Conservation (phyloP, 2,113 vertebrate species). For the Oncorhynchus tshawytscha region DNA sequence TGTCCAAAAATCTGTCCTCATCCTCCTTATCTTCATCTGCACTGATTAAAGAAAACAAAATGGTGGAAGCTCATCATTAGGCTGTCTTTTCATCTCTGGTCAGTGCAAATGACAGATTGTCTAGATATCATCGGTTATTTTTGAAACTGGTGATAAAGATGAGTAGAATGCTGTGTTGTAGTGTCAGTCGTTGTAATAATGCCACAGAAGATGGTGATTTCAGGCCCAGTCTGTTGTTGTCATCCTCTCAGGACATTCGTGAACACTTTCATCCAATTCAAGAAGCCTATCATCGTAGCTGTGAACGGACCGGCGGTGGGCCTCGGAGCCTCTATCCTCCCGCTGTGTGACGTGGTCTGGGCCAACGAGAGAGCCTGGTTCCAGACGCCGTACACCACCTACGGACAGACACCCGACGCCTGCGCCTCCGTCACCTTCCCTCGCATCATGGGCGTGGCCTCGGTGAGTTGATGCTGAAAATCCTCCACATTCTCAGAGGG, state of each 20-base stretch:
- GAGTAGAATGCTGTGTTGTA: too few relatives aligned
- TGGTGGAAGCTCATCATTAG: too few relatives aligned
- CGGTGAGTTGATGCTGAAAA: conserved; percentile 79
- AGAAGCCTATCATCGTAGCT: conserved; percentile 96
- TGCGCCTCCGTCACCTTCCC: conserved; percentile 95
- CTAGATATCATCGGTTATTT: too few relatives aligned
- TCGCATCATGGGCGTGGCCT: conserved; percentile 92
- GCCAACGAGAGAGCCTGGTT: conserved; percentile 99
- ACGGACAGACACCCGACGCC: conserved; percentile 94
- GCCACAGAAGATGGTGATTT: not conserved
- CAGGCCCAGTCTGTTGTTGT: conserved; percentile 42
- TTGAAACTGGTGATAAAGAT: too few relatives aligned
- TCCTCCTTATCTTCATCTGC: too few relatives aligned
- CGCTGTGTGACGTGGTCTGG: conserved; percentile 97
- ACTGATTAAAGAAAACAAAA: too few relatives aligned
- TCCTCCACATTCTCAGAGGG: not conserved
- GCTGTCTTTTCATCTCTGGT: too few relatives aligned
- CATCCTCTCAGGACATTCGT: conserved; percentile 86
- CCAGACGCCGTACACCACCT: conserved; percentile 93
- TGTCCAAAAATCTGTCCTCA: too few relatives aligned
- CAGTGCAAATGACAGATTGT: too few relatives aligned
- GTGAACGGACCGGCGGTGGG: conserved; percentile 94
- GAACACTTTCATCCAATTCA: conserved; percentile 98
- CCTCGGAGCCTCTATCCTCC: conserved; percentile 91
- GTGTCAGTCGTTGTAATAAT: too few relatives aligned